A percentile compares a stretch with the other conserved stretches of the same genome.
Conservation (phyloP, 2,797 vertebrate genomes). For the Cryptoblepharus egeriae region DNA sequence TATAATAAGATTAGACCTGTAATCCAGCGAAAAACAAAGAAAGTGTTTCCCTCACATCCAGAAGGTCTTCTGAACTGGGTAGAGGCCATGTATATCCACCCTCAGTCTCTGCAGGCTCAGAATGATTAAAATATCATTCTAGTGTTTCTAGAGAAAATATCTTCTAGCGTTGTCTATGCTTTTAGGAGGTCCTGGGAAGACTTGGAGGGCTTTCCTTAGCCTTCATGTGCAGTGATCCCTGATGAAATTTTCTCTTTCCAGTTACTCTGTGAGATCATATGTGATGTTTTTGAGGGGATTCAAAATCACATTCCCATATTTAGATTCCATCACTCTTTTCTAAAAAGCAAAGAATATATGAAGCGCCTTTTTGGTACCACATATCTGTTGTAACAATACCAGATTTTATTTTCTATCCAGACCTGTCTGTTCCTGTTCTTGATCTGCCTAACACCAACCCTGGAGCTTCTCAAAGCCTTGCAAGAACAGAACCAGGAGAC, state of each 20-base stretch:
- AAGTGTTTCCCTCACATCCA: background rate
- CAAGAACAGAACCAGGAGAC: conserved; percentile 49
- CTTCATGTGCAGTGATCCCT: too few relatives aligned
- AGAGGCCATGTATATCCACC: too few relatives aligned
- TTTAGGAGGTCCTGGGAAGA: too few relatives aligned
- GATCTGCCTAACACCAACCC: fast-evolving
- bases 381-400: too few relatives aligned
- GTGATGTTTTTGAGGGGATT: background rate
- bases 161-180: too few relatives aligned
- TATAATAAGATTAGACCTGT: too few relatives aligned
- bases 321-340: background rate
- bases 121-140: too few relatives aligned
- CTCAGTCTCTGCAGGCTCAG: too few relatives aligned
- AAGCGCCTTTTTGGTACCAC: background rate
- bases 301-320: background rate
- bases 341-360: background rate
- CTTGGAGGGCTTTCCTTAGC: too few relatives aligned
- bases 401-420: conserved; percentile 27
- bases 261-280: background rate
- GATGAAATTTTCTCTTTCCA: too few relatives aligned
- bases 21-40: background rate
- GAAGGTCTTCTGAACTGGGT: too few relatives aligned
- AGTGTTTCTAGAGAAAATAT: too few relatives aligned
- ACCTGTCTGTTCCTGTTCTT: background rate
- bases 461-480: fast-evolving